Evolutionary conservation across 2,888 invertebrate genomes (phyloP).

Genomic region (Auanema freiburgensis): DNA sequence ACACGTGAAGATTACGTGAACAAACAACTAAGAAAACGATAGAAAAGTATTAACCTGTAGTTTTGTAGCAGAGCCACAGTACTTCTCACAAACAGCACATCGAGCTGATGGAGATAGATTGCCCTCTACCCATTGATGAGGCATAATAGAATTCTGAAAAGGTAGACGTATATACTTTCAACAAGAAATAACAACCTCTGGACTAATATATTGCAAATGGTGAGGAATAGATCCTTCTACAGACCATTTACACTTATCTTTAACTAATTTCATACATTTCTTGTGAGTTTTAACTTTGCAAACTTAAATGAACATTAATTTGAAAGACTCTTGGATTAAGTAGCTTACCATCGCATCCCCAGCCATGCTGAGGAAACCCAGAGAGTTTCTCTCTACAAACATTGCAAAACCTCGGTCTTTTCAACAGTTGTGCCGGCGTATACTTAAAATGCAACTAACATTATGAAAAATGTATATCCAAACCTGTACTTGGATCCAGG

Average conservation of each 20-base stretch:
- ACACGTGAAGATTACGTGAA: not conserved
- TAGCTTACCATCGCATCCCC: constrained; percentile 79
- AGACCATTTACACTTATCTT: constrained; percentile 96
- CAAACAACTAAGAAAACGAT: not conserved
- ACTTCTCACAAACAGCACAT: constrained; percentile 89
- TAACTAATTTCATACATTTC: constrained; percentile 86
- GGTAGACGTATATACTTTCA: not conserved
- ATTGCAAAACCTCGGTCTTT: constrained; percentile 74
- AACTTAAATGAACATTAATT: constrained; percentile 68
- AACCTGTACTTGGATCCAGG: constrained; percentile 23
- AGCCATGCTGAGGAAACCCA: constrained; percentile 90
- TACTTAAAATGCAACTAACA: constrained; percentile 15
- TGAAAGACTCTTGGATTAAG: not conserved
- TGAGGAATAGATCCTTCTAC: constrained; percentile 80
- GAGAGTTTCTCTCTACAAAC: constrained; percentile 88
- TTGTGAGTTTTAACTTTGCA: constrained; percentile 98
- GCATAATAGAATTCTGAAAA: constrained; percentile 73
- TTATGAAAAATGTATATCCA: not conserved
- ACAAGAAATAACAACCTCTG: constrained; percentile 26
- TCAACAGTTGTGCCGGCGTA: constrained; percentile 31
- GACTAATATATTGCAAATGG: constrained; percentile 44
- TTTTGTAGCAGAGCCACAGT: constrained; percentile 83
- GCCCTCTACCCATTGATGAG: constrained; percentile 97
- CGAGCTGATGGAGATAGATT: constrained; percentile 91
- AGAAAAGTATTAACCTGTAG: constrained; percentile 22